phyloP scores from a whole-genome alignment of 1,140 invertebrate species.

The Argopecten irradians region DNA sequence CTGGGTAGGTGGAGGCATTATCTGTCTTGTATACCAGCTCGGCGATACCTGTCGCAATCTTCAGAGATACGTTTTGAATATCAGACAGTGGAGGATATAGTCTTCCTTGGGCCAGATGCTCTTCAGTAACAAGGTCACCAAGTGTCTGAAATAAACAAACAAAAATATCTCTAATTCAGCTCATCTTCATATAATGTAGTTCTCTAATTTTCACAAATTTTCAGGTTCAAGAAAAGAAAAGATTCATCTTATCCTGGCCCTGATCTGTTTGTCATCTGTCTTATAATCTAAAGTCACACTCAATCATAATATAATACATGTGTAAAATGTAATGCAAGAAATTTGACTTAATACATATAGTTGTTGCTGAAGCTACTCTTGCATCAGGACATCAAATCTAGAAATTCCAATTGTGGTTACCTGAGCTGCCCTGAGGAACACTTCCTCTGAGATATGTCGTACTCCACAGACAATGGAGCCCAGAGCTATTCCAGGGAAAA shows the following conservation, averaged over 20 bases:
- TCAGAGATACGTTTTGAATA: conserved; percentile 91
- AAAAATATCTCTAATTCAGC: too few relatives aligned
- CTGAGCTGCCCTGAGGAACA: conserved; percentile 75
- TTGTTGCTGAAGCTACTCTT: background rate
- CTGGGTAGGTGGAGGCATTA: conserved; percentile 78
- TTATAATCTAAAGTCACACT: too few relatives aligned
- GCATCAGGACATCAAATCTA: background rate
- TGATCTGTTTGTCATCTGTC: too few relatives aligned
- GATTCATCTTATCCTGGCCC: too few relatives aligned
- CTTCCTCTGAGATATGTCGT: conserved; percentile 68
- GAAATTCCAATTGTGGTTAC: conserved; percentile 52
- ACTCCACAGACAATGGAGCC: conserved; percentile 72
- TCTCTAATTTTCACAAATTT: too few relatives aligned
- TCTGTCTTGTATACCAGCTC: conserved; percentile 89
- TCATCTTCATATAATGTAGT: too few relatives aligned
- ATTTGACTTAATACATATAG: too few relatives aligned
- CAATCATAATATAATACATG: too few relatives aligned
- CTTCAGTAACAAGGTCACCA: conserved; percentile 87
- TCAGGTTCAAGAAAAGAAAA: too few relatives aligned
- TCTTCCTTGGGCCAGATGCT: conserved; percentile 89
- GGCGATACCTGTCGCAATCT: conserved; percentile 90
- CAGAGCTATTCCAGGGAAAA: conserved; percentile 76
- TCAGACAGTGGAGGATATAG: conserved; percentile 94
- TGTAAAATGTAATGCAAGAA: too few relatives aligned
- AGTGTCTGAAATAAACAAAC: conserved; percentile 81